Evolutionary conservation across 2,797 vertebrate species (phyloP).

Genomic region (Glyptemys insculpta): DNA sequence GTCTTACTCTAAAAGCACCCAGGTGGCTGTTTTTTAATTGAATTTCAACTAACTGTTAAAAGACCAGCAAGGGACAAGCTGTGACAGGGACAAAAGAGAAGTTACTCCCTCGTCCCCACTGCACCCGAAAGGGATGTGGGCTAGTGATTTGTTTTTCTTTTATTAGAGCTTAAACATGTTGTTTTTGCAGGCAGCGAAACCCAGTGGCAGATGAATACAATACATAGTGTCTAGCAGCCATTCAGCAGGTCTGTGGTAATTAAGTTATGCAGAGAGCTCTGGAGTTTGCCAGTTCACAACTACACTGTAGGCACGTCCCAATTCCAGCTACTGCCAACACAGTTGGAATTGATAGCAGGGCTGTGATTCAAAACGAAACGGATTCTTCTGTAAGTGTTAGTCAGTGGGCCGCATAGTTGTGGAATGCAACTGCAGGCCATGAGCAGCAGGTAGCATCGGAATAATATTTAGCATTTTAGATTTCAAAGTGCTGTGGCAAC

Average conservation of each 20-base stretch:
- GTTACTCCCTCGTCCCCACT: neutral
- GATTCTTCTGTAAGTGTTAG: neutral
- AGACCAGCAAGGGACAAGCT: neutral
- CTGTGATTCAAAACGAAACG: neutral
- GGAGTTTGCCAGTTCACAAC: neutral
- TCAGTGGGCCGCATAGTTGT: neutral
- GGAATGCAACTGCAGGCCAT: neutral
- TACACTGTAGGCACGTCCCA: neutral
- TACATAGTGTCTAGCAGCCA: neutral
- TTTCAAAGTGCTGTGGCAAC: neutral
- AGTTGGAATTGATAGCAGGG: neutral
- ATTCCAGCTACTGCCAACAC: neutral
- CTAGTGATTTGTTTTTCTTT: neutral
- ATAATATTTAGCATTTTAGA: neutral
- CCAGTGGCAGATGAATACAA: neutral
- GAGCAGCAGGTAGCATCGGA: neutral
- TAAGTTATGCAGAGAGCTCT: neutral
- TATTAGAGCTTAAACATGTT: neutral
- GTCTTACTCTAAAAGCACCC: neutral
- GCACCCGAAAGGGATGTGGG: neutral
- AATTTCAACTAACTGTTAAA: neutral
- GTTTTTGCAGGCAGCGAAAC: neutral
- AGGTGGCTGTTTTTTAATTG: neutral
- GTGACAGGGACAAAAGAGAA: neutral
- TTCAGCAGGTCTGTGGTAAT: neutral